These are phyloP conservation scores for Macrotis lagotis DNA, from an alignment of 2,113 vertebrate species.

Conservation along the genomic window DNA sequence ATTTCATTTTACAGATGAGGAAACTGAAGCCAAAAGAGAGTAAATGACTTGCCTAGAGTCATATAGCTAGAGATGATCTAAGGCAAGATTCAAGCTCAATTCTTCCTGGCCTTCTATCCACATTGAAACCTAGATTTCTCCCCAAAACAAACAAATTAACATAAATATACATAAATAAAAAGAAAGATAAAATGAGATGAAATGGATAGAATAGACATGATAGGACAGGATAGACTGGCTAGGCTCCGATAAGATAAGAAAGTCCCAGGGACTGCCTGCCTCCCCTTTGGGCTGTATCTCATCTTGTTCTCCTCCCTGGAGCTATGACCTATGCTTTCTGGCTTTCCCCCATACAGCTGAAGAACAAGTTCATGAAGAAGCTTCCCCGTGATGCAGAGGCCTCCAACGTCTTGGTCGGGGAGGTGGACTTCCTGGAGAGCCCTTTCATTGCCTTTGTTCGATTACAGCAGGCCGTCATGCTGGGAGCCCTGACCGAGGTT, in stretches of 20 bases:
- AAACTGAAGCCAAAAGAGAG: too few species aligned
- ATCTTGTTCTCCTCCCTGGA: conserved; percentile 15
- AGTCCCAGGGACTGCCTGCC: neutral
- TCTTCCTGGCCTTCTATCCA: too few species aligned
- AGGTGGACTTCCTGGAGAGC: conserved; percentile 95
- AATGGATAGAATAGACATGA: neutral
- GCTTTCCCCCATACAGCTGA: conserved; percentile 85
- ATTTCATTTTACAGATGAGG: too few species aligned
- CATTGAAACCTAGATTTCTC: too few species aligned
- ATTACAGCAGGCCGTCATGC: conserved; percentile 96
- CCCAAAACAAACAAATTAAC: too few species aligned
- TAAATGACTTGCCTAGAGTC: too few species aligned
- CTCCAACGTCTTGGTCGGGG: conserved; percentile 97
- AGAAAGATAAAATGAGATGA: neutral
- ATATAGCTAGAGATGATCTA: too few species aligned
- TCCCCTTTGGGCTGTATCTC: neutral
- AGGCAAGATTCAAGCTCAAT: too few species aligned
- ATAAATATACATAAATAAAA: neutral
- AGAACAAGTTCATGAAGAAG: conserved; percentile 99
- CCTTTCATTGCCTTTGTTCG: conserved; percentile 98
- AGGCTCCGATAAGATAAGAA: neutral
- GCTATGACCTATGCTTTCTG: conserved; percentile 56
- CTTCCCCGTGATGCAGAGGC: conserved; percentile 97
- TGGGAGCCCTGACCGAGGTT: conserved; percentile 97
- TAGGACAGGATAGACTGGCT: neutral